Evolutionary conservation across 2,797 vertebrate genomes (phyloP).

Genomic region (Sphenopsis melanotis): DNA sequence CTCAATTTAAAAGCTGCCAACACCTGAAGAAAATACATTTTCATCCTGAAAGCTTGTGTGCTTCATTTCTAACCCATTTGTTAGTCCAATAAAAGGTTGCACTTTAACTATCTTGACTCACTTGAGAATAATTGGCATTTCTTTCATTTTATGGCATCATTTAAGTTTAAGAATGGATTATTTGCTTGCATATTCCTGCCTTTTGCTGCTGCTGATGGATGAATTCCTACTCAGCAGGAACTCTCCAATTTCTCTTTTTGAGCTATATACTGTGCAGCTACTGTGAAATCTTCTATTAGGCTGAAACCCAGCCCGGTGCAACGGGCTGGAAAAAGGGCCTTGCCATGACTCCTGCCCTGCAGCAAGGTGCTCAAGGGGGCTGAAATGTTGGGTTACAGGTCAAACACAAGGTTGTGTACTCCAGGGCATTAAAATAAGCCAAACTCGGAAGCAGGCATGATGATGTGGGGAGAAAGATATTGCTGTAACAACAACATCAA

Average conservation of each 20-base stretch:
- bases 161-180: constrained; percentile 62
- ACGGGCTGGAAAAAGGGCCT: background rate
- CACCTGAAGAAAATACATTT: constrained; percentile 61
- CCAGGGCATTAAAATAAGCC: background rate
- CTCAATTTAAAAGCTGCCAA: constrained; percentile 64
- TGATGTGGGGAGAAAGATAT: background rate
- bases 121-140: constrained; percentile 65
- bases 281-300: background rate
- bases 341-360: background rate
- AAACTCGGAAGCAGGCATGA: background rate
- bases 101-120: constrained; percentile 60
- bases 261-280: constrained; percentile 19
- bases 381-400: background rate
- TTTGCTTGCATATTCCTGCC: constrained; percentile 57
- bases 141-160: constrained; percentile 61
- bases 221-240: constrained; percentile 39
- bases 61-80: constrained; percentile 54
- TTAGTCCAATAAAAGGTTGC: constrained; percentile 63
- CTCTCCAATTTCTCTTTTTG: constrained; percentile 47
- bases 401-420: background rate
- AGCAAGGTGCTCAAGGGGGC: background rate
- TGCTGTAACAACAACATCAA: background rate
- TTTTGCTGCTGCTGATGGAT: constrained; percentile 44
- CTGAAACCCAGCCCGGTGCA: background rate
- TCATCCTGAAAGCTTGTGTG: constrained; percentile 38